Base-by-base conservation (phyloP, 2,113 vertebrate genomes). In the Onychorhynchus coronatus region DNA sequence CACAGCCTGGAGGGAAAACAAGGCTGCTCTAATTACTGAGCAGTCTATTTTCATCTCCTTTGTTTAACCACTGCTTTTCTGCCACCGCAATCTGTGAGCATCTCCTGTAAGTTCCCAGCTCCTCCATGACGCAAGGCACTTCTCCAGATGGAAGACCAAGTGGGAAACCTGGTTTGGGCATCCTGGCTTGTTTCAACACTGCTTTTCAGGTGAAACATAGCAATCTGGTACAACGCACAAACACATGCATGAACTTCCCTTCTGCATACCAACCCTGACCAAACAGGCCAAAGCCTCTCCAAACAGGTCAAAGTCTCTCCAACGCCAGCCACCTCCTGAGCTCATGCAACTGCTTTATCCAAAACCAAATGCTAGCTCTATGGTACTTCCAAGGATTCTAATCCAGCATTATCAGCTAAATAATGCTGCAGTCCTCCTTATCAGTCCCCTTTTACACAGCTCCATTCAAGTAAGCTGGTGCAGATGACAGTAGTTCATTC, bases 281-380 rank as follows among this genome's bases (percentile, higher is more conserved):
- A 25, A 95, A 92, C 13, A 89, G 81, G 73, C 65, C 80, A 95
- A 95, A 89, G 70, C 39, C 87, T 93, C 89, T 95, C 42, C 76
- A 94, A 86, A 86, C 20, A 92, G 85, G 63, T 80, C 80, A 95
- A 95, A 89, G 70, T 35, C 87, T 93, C 89, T 95, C 42, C 76
- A 94, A 58, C 0, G 0, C 44, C 66, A 92, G 56, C 76, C 80
- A 91, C 74, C 78, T 78, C 79, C 91, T 87, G 73, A 93, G 76
- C 71, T 86, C 90, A 92, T 39, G 65, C 58, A 97, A 83, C 52
- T 19, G 14, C 44, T 75, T 75, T 73, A 86, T 73, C 76, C 30
- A 67, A 92, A 94, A 93, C 6, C 37, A 88, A 95, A 93, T 0
- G 3, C 42, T 70, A 59, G 39, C 58, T 92, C 46, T 89, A 8